Conservation (phyloP, 2,113 vertebrate species). For the Ellobius talpinus region DNA sequence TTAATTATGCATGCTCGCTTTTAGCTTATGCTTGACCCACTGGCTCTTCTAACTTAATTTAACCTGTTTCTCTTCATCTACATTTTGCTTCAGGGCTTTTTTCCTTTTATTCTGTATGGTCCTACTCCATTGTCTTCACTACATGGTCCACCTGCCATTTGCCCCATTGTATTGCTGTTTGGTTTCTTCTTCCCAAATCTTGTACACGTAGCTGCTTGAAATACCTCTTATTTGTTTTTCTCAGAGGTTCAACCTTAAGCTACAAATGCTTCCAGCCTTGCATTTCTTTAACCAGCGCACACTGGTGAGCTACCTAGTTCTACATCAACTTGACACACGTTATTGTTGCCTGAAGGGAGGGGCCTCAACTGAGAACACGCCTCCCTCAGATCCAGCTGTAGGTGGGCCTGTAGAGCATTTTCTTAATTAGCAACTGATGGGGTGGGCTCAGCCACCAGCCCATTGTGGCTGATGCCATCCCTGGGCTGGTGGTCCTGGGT, state of each 20-base stretch:
- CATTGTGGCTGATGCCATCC: not conserved
- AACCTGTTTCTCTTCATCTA: not conserved
- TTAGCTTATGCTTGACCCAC: not conserved
- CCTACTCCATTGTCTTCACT: not conserved
- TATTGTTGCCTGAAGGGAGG: not conserved
- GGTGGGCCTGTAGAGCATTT: not conserved
- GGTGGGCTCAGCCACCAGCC: no score
- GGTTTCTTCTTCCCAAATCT: not conserved
- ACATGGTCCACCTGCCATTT: no score
- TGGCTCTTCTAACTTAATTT: not conserved
- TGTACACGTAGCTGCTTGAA: not conserved
- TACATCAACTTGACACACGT: not conserved
- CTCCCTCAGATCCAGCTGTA: not conserved
- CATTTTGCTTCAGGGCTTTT: not conserved
- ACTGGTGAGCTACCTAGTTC: not conserved
- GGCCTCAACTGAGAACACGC: not conserved
- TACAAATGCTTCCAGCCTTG: not conserved
- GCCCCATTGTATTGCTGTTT: not conserved
- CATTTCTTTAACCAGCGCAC: not conserved
- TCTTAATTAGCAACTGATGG: not conserved
- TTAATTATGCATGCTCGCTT: not conserved
- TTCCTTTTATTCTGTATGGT: not conserved
- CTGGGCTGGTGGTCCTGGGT: not conserved
- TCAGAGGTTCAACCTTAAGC: not conserved
- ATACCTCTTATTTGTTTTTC: not conserved